Base-by-base conservation (phyloP, 2,888 invertebrate species). In the Scrobipalpa costella region DNA sequence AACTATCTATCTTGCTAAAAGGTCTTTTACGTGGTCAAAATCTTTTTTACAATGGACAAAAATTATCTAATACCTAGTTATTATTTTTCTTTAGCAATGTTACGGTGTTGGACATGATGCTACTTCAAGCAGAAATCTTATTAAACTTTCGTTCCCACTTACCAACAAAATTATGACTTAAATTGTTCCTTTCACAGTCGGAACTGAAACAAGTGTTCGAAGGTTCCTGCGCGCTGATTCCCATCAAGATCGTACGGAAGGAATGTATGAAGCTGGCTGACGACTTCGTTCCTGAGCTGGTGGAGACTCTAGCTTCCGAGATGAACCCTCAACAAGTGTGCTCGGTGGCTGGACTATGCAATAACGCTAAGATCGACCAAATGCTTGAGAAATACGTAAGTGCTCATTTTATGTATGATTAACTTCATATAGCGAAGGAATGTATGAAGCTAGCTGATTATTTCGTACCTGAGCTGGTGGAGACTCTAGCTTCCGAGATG, bases 271-370 rank as follows among this genome's bases (percentile, higher is more conserved):
- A 94, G 74, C 73, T 98, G 63, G 96, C 95, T 0, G 97, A 98
- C 80, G 93, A 97, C 75, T 97, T 96, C 80, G 95, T 97, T 60
- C 96, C 97, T 0, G 96, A 98, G 78, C 83, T 98, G 63, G 94
- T 98, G 36, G 98, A 98, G 79, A 96, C 97, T 0, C 85, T 98
- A 57, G 95, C 96, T 0, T 98, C 98, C 0, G 93, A 98, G 86
- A 98, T 98, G 98, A 95, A 98, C 88, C 97, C 98, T 0, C 95
- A 96, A 79, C 94, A 95, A 40, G 97, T 98, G 40, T 98, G 97
- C 82, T 94, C 96, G 0, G 96, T 97, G 11, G 96, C 97, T 61
- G 97, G 97, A 0, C 93, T 98, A 7, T 98, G 98, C 75, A 97
- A 98, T 81, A 97, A 93, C 75, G 94, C 90, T 6, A 90, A 87